Evolutionary conservation across 2,797 vertebrate genomes (phyloP).

Genomic region (Rhinatrema bivittatum): DNA sequence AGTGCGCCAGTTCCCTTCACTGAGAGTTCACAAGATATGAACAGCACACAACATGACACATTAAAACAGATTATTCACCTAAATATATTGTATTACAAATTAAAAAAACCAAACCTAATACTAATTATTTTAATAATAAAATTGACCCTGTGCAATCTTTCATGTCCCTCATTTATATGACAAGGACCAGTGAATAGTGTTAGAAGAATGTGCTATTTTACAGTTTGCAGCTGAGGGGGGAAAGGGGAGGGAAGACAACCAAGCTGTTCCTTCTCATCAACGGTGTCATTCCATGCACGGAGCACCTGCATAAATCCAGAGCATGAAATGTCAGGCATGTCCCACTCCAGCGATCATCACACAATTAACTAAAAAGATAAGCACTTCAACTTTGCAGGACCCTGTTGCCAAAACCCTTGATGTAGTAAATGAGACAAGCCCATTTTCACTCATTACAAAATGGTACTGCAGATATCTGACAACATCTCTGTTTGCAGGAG

Average conservation of each 20-base stretch:
- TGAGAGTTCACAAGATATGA: too few relatives aligned
- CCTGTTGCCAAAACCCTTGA: slow-evolving; percentile 38
- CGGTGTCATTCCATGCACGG: slow-evolving; percentile 17
- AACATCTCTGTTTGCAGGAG: slow-evolving; percentile 63
- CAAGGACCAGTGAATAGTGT: neutral
- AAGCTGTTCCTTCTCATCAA: slow-evolving; percentile 33
- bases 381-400: slow-evolving; percentile 56
- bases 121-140: too few relatives aligned
- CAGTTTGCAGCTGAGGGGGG: slow-evolving; percentile 6
- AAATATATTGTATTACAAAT: too few relatives aligned
- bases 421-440: slow-evolving; percentile 47
- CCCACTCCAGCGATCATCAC: slow-evolving; percentile 29
- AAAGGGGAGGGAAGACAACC: too few relatives aligned
- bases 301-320: slow-evolving; percentile 33
- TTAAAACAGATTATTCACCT: too few relatives aligned
- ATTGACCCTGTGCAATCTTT: neutral
- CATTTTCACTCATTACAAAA: slow-evolving; percentile 38
- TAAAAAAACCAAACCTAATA: too few relatives aligned
- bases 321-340: slow-evolving; percentile 32
- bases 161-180: neutral
- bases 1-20: too few relatives aligned
- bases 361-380: slow-evolving; percentile 47
- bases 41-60: too few relatives aligned
- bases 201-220: neutral
- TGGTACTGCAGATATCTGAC: slow-evolving; percentile 45